Base-by-base conservation (phyloP, 1,140 invertebrate species). In the Drosophila ogumai region DNA sequence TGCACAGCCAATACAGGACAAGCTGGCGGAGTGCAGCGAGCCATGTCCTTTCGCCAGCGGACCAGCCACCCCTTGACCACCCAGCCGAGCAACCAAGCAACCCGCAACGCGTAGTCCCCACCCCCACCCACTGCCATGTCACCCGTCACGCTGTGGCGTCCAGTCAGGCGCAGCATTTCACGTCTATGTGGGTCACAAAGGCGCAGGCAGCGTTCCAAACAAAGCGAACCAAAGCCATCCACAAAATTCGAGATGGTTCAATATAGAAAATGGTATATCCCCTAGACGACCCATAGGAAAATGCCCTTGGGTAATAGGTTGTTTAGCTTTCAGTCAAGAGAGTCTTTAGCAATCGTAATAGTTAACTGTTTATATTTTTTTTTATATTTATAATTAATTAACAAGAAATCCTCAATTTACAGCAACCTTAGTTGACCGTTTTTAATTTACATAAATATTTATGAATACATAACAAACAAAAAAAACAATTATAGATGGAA, bases 141-240 rank as follows among this genome's bases (percentile, higher is more conserved):
- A 57, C 40, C 28, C 61, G 8, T 40, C 47, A 25, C 17, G 15
- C n/a, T 40, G 68, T 49, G 59, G 49, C 63, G 71, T 75, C 75
- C 65, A 84, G 41, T 84, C 60, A 63, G 54, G 59, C 81, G 63
- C 52, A 80, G 63, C 76, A 46, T 57, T 57, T 57, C 69, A 61
- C 64, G 54, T 75, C 64, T 61, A 80, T 85, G 67, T 84, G 66
- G 81, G 81, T 84, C 81, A 84, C 46, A 74, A 71, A 50, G 65
- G 60, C 55, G 32, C 44, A 64, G 31, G 40, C 57, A 59, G 54
- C 5, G 44, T 1, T 32, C 31, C 50, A 54, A 43, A 52, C 55
- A 55, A 63, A 28, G 10, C 41, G 54, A 41, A 36, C 57, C 55
- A 41, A 71, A 44, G 28, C 61, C 61, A 15, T 41, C 60, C 46